Base-by-base conservation (phyloP, 2,113 vertebrate genomes). In the Anthoscopus minutus region DNA sequence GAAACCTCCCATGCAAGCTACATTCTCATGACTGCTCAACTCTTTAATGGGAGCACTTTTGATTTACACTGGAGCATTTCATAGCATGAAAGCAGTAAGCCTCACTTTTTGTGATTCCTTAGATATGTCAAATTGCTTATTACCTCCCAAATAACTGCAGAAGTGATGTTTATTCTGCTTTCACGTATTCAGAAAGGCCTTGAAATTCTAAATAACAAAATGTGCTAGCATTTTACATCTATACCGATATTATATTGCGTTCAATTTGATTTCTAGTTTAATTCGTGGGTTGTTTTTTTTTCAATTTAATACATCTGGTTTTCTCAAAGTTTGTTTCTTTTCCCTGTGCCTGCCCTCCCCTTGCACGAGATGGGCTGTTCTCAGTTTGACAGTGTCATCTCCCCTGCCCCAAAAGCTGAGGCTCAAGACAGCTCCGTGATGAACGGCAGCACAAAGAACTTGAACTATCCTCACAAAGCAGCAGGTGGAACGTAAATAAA, bases 61-160 rank as follows among this genome's bases (percentile, higher is more conserved):
- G 84, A 94, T 73, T 86, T 77, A 60, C 35, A 73, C 35, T 17
- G 28, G 56, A 89, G 47, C 38, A 19, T 74, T 93, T 93, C 77
- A 93, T 91, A 89, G 73, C 47, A 70, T 15, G n/a, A 84, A 86
- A 80, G 92, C 74, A 94, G 67, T 86, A 86, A 94, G 31, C 15
- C 15, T 25, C 25, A 5, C 82, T 89, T 56, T 70, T 81, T 66
- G 33, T 62, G 27, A 71, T 72, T 77, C 64, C 76, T 95, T 74
- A 95, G 84, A 67, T 37, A 35, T 60, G 81, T 80, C 84, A 81
- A 50, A 65, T 77, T 73, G 70, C 66, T 82, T 72, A 88, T 93
- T 86, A 88, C 40, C 22, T 95, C 72, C 64, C 62, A 92, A 91
- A 71, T 66, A 94, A 94, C 74, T 12, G 31, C 47, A 66, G 62